A percentile compares a stretch with the other conserved stretches of the same genome.
Evolutionary conservation across 2,797 vertebrate species (phyloP).

Genomic region (Tadarida brasiliensis): DNA sequence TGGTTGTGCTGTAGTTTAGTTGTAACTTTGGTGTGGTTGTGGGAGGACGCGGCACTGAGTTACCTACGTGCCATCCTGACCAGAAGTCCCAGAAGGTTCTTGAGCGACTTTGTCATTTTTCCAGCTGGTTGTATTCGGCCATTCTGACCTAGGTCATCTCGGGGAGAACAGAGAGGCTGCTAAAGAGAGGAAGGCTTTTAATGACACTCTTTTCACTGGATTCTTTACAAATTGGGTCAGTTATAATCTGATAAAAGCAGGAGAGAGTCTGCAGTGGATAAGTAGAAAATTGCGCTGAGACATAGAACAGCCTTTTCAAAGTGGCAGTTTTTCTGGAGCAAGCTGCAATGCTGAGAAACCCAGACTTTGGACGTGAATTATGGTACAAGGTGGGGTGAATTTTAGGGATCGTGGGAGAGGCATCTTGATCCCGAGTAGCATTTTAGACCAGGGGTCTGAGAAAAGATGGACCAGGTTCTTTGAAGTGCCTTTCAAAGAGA

Average conservation of each 20-base stretch:
- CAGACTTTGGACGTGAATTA: background rate
- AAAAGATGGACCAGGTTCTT: conserved; percentile 15
- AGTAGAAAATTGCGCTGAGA: conserved; percentile 65
- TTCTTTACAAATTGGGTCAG: conserved; percentile 76
- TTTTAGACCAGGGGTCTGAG: background rate
- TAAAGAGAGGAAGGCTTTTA: conserved; percentile 71
- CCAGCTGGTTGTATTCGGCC: background rate
- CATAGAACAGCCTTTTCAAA: conserved; percentile 45
- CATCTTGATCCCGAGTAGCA: background rate
- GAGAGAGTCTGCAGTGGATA: conserved; percentile 41
- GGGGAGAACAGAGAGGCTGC: conserved; percentile 48
- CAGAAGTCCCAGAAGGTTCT: conserved; percentile 13
- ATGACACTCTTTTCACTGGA: conserved; percentile 69
- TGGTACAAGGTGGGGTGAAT: background rate
- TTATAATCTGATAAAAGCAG: conserved; percentile 70
- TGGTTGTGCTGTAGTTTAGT: no score
- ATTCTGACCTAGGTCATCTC: conserved; percentile 69
- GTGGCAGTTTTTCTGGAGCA: background rate
- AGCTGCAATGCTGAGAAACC: background rate
- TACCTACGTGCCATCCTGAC: no score
- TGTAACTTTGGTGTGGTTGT: no score
- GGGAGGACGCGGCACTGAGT: no score
- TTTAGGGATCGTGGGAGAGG: background rate
- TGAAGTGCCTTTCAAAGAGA: background rate
- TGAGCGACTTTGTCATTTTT: conserved; percentile 12